Base-by-base conservation (phyloP, 2,888 invertebrate genomes). In the Oxytorus armatus region DNA sequence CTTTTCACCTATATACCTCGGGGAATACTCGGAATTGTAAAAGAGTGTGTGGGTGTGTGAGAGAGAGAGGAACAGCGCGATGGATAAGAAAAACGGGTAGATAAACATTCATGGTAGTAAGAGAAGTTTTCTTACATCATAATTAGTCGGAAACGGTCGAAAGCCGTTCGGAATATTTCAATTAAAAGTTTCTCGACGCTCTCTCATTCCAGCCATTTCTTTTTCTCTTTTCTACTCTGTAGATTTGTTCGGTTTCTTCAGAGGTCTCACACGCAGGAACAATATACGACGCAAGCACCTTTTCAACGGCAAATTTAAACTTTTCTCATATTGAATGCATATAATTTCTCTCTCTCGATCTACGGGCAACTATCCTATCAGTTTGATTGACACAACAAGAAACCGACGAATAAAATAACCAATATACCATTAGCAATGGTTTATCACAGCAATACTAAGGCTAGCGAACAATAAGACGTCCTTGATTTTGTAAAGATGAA, bases 111-210 rank as follows among this genome's bases (percentile, higher is more conserved):
- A 47, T 55, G 39, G 23, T 49, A 44, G 51, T 47, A 61, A 65
- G 59, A 66, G 25, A 79, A 69, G 63, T 75, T 74, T 72, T 61
- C 76, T 53, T 68, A 76, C 79, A 55, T 70, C 66, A 76, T 72
- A 79, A 76, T 76, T 76, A 79, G 61, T 66, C 72, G 47, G 53
- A 75, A 79, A 79, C 65, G 66, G 70, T 66, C 61, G 25, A 53
- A 68, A 79, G 79, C 72, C 29, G 59, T 76, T 66, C 53, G 53
- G 72, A 76, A 55, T 72, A 76, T 76, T 79, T 79, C 76, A 79
- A 79, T 79, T 79, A 72, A 79, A 79, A 79, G 79, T 79, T 79
- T 14, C 42, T 49, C 53, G 18, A 61, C 66, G 59, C 53, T 42
- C 49, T 59, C 39, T 16, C 44, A 25, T 29, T 23, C 7, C 39